Evolutionary conservation across 2,113 vertebrate genomes (phyloP).

Genomic region (Lichenostomus cassidix): DNA sequence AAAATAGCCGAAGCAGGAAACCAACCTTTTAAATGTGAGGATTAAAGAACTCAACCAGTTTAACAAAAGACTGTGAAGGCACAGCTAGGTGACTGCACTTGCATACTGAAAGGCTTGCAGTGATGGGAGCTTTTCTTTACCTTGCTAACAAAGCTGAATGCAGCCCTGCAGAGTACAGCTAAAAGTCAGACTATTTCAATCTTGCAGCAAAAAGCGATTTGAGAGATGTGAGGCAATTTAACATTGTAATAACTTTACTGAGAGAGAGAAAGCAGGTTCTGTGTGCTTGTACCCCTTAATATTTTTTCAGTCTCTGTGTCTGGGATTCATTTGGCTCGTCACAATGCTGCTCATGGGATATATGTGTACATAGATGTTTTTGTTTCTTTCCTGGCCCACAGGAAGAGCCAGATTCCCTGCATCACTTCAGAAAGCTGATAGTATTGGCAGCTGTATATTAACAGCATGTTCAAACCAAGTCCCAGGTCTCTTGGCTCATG

Average conservation of each 20-base stretch:
- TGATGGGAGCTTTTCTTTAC: not conserved
- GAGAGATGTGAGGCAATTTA: not conserved
- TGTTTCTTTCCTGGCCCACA: not conserved
- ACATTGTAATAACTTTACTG: not conserved
- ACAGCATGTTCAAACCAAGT: not conserved
- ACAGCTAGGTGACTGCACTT: not conserved
- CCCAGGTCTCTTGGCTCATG: not conserved
- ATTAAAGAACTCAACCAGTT: not conserved
- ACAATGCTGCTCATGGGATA: not conserved
- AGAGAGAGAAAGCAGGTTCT: not conserved
- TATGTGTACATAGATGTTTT: not conserved
- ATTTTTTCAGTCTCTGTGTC: not conserved
- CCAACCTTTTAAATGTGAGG: not conserved
- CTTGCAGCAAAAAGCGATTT: not conserved
- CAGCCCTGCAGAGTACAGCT: not conserved
- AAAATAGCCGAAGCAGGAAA: not conserved
- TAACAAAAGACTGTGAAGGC: not conserved
- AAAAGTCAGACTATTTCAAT: not conserved
- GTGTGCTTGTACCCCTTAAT: not conserved
- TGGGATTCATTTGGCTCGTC: not conserved
- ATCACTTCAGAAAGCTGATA: not conserved
- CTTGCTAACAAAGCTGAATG: not conserved
- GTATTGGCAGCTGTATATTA: not conserved
- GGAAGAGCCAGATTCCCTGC: not conserved
- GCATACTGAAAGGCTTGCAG: not conserved